Conservation (phyloP, 2,113 vertebrate species). For the Puma concolor region DNA sequence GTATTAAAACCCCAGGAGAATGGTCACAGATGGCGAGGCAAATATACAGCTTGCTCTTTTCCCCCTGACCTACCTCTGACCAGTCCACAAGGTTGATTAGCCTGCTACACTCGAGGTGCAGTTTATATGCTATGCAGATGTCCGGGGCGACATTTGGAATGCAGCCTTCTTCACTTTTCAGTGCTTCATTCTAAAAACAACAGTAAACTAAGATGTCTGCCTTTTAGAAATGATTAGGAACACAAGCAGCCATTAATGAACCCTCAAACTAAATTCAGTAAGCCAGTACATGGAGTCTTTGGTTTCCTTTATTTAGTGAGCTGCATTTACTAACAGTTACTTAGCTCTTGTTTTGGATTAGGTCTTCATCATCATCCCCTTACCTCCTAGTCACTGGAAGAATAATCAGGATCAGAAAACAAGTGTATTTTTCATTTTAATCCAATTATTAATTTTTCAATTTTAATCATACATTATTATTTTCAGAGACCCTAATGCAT, state of each 20-base stretch:
- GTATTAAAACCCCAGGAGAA: neutral
- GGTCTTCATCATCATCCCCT: neutral
- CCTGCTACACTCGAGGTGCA: constrained; percentile 96
- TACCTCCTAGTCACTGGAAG: neutral
- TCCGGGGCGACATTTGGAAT: constrained; percentile 95
- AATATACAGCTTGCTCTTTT: neutral
- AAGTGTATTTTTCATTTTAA: constrained; percentile 10
- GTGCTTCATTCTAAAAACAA: constrained; percentile 87
- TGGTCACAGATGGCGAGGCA: neutral
- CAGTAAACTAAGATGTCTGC: neutral
- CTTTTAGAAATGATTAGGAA: constrained; percentile 43
- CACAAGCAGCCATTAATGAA: neutral
- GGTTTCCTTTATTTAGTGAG: constrained; percentile 4
- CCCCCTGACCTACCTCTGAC: constrained; percentile 91
- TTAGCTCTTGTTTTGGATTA: neutral
- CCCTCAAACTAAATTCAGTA: neutral
- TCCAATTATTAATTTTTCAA: neutral
- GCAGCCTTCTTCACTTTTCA: constrained; percentile 89
- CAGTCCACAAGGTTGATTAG: constrained; percentile 98
- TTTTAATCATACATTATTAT: neutral
- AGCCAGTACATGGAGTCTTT: neutral
- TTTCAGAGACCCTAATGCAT: constrained; percentile 2
- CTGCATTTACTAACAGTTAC: neutral
- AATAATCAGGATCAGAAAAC: neutral
- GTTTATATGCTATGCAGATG: constrained; percentile 95